These are phyloP conservation scores for Aphidius gifuensis DNA, from an alignment of 1,140 invertebrate genomes.

Conservation along the genomic window DNA sequence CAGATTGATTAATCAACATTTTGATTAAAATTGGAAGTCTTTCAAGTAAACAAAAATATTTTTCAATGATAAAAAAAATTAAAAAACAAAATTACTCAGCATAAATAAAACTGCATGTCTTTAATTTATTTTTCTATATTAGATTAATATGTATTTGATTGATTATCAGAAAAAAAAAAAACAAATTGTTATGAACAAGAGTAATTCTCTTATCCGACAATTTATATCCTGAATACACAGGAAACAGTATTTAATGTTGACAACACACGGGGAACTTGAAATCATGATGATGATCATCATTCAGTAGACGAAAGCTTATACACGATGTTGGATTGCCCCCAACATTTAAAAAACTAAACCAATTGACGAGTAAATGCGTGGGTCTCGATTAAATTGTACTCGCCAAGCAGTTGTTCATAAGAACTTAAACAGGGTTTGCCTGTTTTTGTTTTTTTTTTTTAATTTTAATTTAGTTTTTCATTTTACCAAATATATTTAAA, in stretches of 20 bases:
- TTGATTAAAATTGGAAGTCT: too few relatives aligned
- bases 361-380: slow-evolving; percentile 12
- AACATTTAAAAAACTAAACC: not conserved
- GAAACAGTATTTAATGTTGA: slow-evolving; percentile 40
- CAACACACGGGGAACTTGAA: not conserved
- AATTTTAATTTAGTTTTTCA: too few relatives aligned
- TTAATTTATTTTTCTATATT: too few relatives aligned
- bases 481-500: too few relatives aligned
- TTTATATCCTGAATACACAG: slow-evolving; percentile 30
- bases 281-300: slow-evolving; percentile 3
- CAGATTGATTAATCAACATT: too few relatives aligned
- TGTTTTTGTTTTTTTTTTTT: too few relatives aligned
- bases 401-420: not conserved
- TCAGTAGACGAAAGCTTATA: slow-evolving; percentile 2
- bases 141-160: slow-evolving; percentile 27
- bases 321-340: slow-evolving; percentile 4
- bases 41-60: too few relatives aligned
- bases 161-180: not conserved
- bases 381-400: not conserved
- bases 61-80: too few relatives aligned
- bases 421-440: too few relatives aligned
- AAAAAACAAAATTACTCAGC: not conserved
- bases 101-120: too few relatives aligned
- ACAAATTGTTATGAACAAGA: too few relatives aligned
- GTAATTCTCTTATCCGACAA: slow-evolving; percentile 4